Evolutionary conservation across 2,113 vertebrate species (phyloP), one percentile per base, ranked within the genome.

Genomic region (Deroptyus accipitrinus): DNA sequence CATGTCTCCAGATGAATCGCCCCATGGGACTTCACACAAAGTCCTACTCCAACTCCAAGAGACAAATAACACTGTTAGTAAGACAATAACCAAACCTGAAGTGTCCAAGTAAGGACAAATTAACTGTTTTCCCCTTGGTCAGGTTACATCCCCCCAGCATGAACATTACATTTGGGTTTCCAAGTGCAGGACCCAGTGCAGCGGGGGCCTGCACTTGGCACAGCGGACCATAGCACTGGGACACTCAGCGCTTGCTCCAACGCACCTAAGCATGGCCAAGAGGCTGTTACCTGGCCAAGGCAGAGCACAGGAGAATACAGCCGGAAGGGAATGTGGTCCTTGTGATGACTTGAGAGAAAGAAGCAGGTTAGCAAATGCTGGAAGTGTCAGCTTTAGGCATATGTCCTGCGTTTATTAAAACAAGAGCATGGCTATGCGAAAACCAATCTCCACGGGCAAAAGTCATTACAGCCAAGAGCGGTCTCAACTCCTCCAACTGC

Each of bases 11-110:
- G 5, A 3, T 6, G 3, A 7, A 59, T 5, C 23, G 2, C 64
- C 28, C 13, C 0, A 0, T 1, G 2, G 51, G 1, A 17, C 11
- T 69, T 37, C 20, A 1, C 2, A 6, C 1, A 10, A 51, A 82
- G 12, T 1, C 15, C 14, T 2, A 3, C 11, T 19, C 69, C 41
- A 39, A 12, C 13, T 20, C 68, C 44, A 37, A 15, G 16, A 63
- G 8, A 62, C n/a, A 39, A 52, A 12, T 0, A 22, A 23, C 62
- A 78, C 1, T 3, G 6, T 5, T 2, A 41, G 30, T 3, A 55
- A n/a, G 25, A 17, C 24, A 25, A 67, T 0, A 0, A 31, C 3
- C 66, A 70, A 51, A 24, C 4, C 6, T 42, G 20, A 25, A 14
- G 1, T 7, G 11, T 33, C 59, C 54, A 55, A 30, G 14, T 2